Evolutionary conservation across 2,797 vertebrate genomes (phyloP), one percentile per base, ranked within the genome.

Genomic region (Scolopax rusticola): DNA sequence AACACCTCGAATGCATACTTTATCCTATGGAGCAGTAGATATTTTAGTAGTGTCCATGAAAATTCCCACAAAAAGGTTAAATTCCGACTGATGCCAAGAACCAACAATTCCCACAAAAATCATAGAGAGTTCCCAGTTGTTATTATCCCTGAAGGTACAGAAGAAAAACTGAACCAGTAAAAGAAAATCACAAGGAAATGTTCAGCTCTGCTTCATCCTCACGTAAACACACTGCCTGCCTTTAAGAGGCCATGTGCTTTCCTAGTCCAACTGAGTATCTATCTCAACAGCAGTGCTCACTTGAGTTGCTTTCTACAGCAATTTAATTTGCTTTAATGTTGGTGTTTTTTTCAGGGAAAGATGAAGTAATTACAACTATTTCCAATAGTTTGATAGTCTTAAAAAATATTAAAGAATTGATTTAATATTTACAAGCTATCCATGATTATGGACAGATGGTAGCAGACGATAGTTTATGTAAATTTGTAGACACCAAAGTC

Each of bases 1-100:
- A 87, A 1, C 27, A 81, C 30, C 43, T 57, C 43, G 47, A 78
- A 57, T 4, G 6, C 41, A 71, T 54, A 64, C 41, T 59, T 97
- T 27, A 70, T 63, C 59, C 75, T 70, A n/a, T 43, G 7, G 11
- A 93, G 24, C 36, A 63, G 11, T 4, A 64, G 33, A 5, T 41
- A 73, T 82, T 92, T 82, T 17, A 80, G 71, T 23, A 83, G 60
- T 7, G 33, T 64, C 21, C 41, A 89, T 56, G n/a, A 87, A 83
- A 92, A 77, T 48, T 83, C 48, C 65, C 56, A n/a, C 38, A 59
- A 76, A 90, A 89, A 83, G 18, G 75, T 77, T 89, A 92, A 87
- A 89, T 54, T 80, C 82, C 8, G 6, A 65, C 38, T 80, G 53
- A 89, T 88, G 54, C 30, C 69, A 69, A 94, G 76, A 95, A 65